Conservation (phyloP, 2,113 vertebrate genomes). For the Periophthalmus modestus region DNA sequence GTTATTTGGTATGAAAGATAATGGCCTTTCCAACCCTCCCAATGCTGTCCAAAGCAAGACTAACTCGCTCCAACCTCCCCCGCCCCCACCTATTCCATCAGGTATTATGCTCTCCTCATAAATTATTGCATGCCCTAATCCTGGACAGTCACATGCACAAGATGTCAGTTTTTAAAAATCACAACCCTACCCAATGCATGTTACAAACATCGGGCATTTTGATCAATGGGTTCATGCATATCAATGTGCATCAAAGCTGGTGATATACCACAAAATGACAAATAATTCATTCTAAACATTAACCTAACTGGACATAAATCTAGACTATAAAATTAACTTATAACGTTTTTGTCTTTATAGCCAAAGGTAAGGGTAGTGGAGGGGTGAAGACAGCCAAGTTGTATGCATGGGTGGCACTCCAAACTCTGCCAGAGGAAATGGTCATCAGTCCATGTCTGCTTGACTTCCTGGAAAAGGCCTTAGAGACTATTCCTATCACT, state of each 20-base stretch:
- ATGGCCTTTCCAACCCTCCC: conserved; percentile 78
- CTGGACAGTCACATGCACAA: conserved; percentile 15
- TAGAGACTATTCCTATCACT: conserved; percentile 98
- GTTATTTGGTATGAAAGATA: conserved; percentile 98
- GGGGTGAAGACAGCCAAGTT: conserved; percentile 95
- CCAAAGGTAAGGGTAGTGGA: conserved; percentile 91
- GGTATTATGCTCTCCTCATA: conserved; percentile 81
- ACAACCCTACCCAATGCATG: conserved; percentile 36
- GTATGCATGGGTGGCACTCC: conserved; percentile 97
- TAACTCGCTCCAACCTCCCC: conserved; percentile 94
- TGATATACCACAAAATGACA: neutral
- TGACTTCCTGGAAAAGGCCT: conserved; percentile 96
- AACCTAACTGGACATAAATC: neutral
- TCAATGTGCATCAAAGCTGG: conserved; percentile 14
- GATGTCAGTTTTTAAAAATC: conserved; percentile 4
- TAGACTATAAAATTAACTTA: conserved; percentile 3
- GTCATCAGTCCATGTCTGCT: conserved; percentile 96
- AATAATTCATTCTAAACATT: neutral
- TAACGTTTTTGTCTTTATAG: conserved; percentile 75
- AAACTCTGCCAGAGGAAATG: conserved; percentile 98
- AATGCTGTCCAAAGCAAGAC: conserved; percentile 88
- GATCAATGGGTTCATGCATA: conserved; percentile 40
- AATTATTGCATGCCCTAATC: conserved; percentile 62
- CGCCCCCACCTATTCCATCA: conserved; percentile 93
- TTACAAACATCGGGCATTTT: conserved; percentile 25